Percentiles rank a stretch among this genome's conserved stretches.
Conservation (phyloP, 2,113 vertebrate species). For the Hiodon tergisus region DNA sequence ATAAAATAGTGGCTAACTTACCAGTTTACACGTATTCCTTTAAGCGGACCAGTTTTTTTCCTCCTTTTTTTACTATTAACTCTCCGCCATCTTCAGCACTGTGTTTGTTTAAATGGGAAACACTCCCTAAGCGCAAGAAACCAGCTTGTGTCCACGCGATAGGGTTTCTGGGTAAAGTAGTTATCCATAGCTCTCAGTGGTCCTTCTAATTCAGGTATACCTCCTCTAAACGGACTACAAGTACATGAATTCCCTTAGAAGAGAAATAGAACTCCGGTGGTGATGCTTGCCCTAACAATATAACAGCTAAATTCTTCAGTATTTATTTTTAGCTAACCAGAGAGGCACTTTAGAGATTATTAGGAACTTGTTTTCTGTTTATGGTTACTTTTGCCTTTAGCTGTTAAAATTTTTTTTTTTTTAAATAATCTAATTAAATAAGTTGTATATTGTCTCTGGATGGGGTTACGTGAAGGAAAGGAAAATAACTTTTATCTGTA, state of each 20-base stretch:
- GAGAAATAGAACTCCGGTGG: conserved; percentile 35
- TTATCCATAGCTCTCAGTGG: background rate
- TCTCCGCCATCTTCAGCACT: conserved; percentile 74
- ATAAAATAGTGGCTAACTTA: background rate
- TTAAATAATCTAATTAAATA: no score
- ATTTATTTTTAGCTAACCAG: conserved; percentile 42
- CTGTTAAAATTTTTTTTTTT: background rate
- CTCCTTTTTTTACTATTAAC: conserved; percentile 58
- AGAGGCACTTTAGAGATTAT: conserved; percentile 29
- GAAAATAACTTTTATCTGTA: no score
- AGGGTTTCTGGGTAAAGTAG: conserved; percentile 55
- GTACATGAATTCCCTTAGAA: conserved; percentile 39
- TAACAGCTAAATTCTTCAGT: conserved; percentile 30
- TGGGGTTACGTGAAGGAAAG: background rate
- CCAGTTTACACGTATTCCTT: conserved; percentile 33
- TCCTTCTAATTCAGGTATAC: background rate
- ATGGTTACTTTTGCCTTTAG: background rate
- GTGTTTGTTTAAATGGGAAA: conserved; percentile 75
- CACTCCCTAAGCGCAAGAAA: conserved; percentile 65
- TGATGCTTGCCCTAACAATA: conserved; percentile 48
- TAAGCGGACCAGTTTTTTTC: conserved; percentile 36
- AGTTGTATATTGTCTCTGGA: no score
- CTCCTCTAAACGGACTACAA: conserved; percentile 56
- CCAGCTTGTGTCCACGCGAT: conserved; percentile 61
- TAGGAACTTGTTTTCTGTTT: conserved; percentile 21